Conservation (phyloP, 1,140 invertebrate genomes). For the Lycorma delicatula region DNA sequence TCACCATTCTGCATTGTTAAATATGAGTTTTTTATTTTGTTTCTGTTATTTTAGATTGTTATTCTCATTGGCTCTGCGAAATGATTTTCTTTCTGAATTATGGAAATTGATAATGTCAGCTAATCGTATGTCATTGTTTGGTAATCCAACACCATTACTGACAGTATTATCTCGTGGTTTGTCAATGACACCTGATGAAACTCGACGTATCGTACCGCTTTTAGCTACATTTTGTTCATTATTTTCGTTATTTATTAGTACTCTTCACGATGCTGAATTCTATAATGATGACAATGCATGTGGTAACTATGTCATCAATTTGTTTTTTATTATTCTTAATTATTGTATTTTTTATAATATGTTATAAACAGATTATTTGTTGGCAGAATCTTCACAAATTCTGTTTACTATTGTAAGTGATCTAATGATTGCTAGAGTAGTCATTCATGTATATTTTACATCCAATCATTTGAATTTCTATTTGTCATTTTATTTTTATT, state of each 20-base stretch:
- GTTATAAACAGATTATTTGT: no score
- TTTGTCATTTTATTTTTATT: no score
- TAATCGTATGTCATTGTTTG: slow-evolving; percentile 51
- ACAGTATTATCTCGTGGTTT: slow-evolving; percentile 61
- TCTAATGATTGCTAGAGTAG: no score
- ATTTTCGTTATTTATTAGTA: slow-evolving; percentile 71
- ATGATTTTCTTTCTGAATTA: slow-evolving; percentile 66
- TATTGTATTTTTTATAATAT: no score
- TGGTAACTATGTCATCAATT: no score
- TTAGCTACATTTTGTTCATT: slow-evolving; percentile 78
- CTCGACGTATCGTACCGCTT: slow-evolving; percentile 63
- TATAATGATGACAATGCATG: slow-evolving; percentile 34
- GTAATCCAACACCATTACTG: slow-evolving; percentile 53
- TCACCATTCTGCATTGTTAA: slow-evolving; percentile 1
- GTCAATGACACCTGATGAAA: slow-evolving; percentile 52
- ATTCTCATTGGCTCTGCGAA: slow-evolving; percentile 78
- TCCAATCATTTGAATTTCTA: no score
- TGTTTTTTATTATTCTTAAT: no score
- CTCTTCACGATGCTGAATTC: slow-evolving; percentile 84
- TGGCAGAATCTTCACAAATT: no score
- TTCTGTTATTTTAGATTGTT: slow-evolving; percentile 52
- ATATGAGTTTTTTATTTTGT: no score
- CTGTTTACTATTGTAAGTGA: no score
- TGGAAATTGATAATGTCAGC: slow-evolving; percentile 55
- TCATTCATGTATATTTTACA: no score